Evolutionary conservation across 2,888 invertebrate genomes (phyloP).

Genomic region (Mongoloraphidia duomilia): DNA sequence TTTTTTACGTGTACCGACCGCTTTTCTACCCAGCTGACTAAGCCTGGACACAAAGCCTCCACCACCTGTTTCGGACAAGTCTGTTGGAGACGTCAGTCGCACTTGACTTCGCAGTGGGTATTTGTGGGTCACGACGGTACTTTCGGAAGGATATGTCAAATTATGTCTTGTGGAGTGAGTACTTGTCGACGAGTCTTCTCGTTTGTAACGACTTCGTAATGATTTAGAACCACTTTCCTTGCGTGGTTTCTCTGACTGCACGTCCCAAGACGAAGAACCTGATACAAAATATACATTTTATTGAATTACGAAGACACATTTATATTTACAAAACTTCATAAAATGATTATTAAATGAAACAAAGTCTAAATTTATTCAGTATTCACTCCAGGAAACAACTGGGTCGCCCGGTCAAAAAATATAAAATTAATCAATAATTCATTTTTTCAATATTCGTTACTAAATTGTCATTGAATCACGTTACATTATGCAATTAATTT

Average conservation of each 20-base stretch:
- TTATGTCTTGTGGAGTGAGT: slow-evolving; percentile 17
- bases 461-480: too few relatives aligned
- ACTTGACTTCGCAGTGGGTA: slow-evolving; percentile 32
- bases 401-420: too few relatives aligned
- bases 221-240: slow-evolving; percentile 1
- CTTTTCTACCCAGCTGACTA: slow-evolving; percentile 3
- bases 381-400: too few relatives aligned
- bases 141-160: slow-evolving; percentile 17
- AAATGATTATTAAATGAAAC: too few relatives aligned
- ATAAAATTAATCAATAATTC: too few relatives aligned
- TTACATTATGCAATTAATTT: too few relatives aligned
- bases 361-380: too few relatives aligned
- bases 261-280: slow-evolving; percentile 8
- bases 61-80: not conserved
- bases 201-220: slow-evolving; percentile 1
- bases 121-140: slow-evolving; percentile 19
- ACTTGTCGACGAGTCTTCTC: slow-evolving; percentile 12
- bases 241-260: slow-evolving; percentile 3
- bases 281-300: too few relatives aligned
- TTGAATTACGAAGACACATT: too few relatives aligned
- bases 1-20: slow-evolving; percentile 2
- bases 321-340: too few relatives aligned
- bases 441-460: too few relatives aligned
- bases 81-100: slow-evolving; percentile 17
- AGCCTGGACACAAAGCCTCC: not conserved